A percentile compares a stretch with the other conserved stretches of the same genome.
These are phyloP conservation scores for Byasa hedistus DNA, from an alignment of 2,888 invertebrate species.

Conservation along the genomic window DNA sequence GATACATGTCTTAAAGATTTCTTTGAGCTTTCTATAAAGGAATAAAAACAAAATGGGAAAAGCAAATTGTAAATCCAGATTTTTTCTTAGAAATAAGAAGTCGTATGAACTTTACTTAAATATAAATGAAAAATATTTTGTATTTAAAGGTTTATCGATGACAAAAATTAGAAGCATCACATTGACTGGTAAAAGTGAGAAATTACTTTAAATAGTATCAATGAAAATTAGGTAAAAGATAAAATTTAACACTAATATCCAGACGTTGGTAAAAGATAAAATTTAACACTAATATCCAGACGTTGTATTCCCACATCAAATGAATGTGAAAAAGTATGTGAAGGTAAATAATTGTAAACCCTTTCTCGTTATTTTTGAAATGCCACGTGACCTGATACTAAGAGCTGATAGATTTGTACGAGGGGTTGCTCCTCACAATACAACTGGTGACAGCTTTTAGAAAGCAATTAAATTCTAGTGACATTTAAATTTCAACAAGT, in stretches of 20 bases:
- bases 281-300: background rate
- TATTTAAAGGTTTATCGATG: no score
- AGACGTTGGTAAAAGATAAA: no score
- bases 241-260: no score
- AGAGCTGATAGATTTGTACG: background rate
- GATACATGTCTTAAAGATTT: background rate
- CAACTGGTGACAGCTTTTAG: slow-evolving; percentile 2
- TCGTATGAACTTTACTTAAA: no score
- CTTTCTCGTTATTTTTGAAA: background rate
- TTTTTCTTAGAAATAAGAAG: no score
- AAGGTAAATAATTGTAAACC: background rate
- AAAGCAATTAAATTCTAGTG: slow-evolving; percentile 4
- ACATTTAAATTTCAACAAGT: background rate
- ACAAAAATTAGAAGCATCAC: no score
- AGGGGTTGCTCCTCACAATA: slow-evolving; percentile 4
- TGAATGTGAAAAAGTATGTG: background rate
- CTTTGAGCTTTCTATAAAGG: background rate
- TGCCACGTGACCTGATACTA: background rate
- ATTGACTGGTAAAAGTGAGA: no score
- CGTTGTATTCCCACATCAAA: background rate
- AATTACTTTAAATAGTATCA: no score
- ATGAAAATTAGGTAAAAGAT: no score
- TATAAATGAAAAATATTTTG: no score
- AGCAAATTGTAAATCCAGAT: no score
- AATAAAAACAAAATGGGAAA: no score